Conservation (phyloP, 2,888 invertebrate species). For the Nymphalis polychloros region DNA sequence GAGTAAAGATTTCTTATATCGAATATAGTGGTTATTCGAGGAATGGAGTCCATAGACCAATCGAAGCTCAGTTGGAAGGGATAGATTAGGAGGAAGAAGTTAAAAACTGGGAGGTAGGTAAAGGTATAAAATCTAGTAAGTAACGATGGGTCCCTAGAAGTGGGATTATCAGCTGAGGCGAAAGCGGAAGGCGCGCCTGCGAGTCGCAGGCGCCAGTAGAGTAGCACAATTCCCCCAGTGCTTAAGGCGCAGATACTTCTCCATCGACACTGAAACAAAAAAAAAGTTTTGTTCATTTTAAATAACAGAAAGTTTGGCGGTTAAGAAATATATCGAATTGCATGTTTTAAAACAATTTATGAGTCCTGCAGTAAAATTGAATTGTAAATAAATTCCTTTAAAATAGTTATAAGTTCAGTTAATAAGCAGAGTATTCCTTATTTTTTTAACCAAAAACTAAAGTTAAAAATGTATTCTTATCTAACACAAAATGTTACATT, state of each 20-base stretch:
- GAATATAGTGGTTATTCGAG: constrained; percentile 88
- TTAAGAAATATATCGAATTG: no score
- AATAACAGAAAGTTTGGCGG: no score
- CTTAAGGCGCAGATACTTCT: constrained; percentile 86
- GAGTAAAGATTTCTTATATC: constrained; percentile 91
- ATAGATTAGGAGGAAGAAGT: constrained; percentile 92
- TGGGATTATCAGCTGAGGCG: constrained; percentile 97
- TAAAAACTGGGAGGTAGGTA: constrained; percentile 94
- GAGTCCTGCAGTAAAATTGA: no score
- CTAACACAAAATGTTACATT: background rate
- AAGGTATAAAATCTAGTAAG: constrained; percentile 94
- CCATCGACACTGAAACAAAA: constrained; percentile 85
- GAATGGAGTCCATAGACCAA: constrained; percentile 99
- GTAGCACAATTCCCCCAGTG: constrained; percentile 85
- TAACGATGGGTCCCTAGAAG: constrained; percentile 91
- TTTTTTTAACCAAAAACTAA: no score
- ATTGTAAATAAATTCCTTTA: no score
- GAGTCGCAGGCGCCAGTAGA: constrained; percentile 89
- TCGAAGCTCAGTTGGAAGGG: constrained; percentile 96
- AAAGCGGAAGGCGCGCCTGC: constrained; percentile 90
- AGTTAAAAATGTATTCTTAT: background rate
- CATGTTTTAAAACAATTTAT: no score
- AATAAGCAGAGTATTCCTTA: no score
- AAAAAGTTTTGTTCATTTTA: constrained; percentile 38
- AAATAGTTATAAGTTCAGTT: no score